Percentiles rank a stretch among this genome's conserved stretches.
phyloP scores from a whole-genome alignment of 2,888 invertebrate genomes.

The Pollenia angustigena region DNA sequence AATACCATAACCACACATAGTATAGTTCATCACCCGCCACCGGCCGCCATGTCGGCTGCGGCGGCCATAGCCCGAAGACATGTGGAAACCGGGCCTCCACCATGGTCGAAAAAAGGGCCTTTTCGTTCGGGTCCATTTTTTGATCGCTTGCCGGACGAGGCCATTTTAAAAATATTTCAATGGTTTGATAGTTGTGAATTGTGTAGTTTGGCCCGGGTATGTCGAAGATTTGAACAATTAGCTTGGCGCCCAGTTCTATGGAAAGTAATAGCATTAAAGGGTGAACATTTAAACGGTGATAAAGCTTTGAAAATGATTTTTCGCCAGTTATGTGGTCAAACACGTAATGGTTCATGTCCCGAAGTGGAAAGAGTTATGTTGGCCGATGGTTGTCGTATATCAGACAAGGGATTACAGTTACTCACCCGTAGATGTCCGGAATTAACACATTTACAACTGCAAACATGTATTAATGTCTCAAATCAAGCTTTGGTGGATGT shows the following conservation, averaged over 20 bases:
- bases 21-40: constrained; percentile 76
- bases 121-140: constrained; percentile 85
- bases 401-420: constrained; percentile 91
- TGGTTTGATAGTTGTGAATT: constrained; percentile 89
- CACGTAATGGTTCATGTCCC: constrained; percentile 88
- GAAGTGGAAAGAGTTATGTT: constrained; percentile 88
- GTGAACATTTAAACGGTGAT: constrained; percentile 87
- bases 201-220: constrained; percentile 90
- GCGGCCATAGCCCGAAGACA: constrained; percentile 73
- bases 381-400: constrained; percentile 89
- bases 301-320: constrained; percentile 88
- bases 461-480: constrained; percentile 90
- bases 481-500: constrained; percentile 92
- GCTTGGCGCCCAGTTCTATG: constrained; percentile 92
- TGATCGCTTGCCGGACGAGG: constrained; percentile 88
- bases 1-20: constrained; percentile 76
- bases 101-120: constrained; percentile 84
- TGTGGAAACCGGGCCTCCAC: constrained; percentile 78
- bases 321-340: constrained; percentile 87
- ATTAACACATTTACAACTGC: constrained; percentile 91
- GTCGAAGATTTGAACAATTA: constrained; percentile 90
- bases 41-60: constrained; percentile 73
- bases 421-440: constrained; percentile 92
- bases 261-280: constrained; percentile 88
- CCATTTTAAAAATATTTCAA: constrained; percentile 88